Evolutionary conservation across 2,888 invertebrate genomes (phyloP).

Genomic region (Athalia rosae): DNA sequence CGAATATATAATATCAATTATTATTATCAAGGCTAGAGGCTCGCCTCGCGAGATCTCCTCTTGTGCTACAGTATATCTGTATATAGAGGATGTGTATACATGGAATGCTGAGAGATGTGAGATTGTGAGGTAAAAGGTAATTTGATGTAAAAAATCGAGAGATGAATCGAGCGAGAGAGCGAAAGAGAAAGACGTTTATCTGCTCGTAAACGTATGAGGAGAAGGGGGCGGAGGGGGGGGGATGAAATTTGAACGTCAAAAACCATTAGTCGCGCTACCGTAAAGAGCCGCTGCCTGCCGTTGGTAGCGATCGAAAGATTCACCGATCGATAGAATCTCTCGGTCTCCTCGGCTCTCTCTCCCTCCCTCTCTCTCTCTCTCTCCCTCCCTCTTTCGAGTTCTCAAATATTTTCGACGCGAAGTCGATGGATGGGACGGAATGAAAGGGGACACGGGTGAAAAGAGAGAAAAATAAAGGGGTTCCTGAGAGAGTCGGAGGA

Average conservation of each 20-base stretch:
- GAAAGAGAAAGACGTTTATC: conserved; percentile 35
- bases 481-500: not conserved
- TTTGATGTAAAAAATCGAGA: conserved; percentile 53
- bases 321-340: conserved; percentile 40
- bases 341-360: not conserved
- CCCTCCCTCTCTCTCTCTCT: not conserved
- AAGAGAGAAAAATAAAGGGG: conserved; percentile 48
- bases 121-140: not conserved
- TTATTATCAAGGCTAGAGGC: conserved; percentile 37
- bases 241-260: conserved; percentile 41
- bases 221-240: conserved; percentile 13
- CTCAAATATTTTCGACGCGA: not conserved
- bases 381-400: not conserved
- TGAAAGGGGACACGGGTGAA: conserved; percentile 30
- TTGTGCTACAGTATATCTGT: too few species aligned
- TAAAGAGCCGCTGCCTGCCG: not conserved
- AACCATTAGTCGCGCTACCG: conserved; percentile 44
- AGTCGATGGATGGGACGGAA: conserved; percentile 23
- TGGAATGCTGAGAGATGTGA: not conserved
- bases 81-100: too few species aligned
- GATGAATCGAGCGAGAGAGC: conserved; percentile 50
- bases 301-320: conserved; percentile 29
- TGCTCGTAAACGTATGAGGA: conserved; percentile 29
- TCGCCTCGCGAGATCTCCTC: conserved; percentile 18
- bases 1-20: conserved; percentile 41